Evolutionary conservation across 2,888 invertebrate species (phyloP), one percentile per base, ranked within the genome.

Genomic region (Callyntrura sp.): DNA sequence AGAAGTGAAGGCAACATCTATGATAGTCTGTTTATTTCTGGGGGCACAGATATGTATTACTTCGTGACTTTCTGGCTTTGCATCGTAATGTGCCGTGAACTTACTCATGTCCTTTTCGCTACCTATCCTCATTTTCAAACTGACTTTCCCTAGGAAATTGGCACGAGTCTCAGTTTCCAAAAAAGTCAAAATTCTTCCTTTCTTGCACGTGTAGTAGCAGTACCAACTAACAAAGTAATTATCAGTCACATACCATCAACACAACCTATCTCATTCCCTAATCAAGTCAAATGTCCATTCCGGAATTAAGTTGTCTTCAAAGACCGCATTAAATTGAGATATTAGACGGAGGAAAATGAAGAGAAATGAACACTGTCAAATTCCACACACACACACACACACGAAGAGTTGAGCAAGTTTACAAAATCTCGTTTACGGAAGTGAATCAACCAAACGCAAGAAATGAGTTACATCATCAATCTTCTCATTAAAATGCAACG

Each of bases 401-500:
- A n/a, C n/a, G n/a, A n/a, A 28, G 55, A 51, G 73, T 12, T 1
- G 2, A 2, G 45, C 43, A 76, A 76, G 17, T 35, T 60, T n/a
- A n/a, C 43, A 43, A 76, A 43, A 35, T 48, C 14, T 14, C 20
- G 70, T 11, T 20, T 14, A 35, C 11, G 76, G 0, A 48, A 45
- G 20, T 48, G 23, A 73, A 48, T n/a, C 35, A 35, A 35, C 35
- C 6, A 6, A 35, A 35, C 35, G 35, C 35, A 35, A 35, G 35
- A 6, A 48, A 0, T 73, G 11, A 3, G 23, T 45, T 43, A 9
- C 25, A 57, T 78, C n/a, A 11, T 45, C 70, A 48, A 25, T 76
- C 48, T 51, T 76, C 17, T 51, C 73, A 76, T 76, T 76, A 76
- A 76, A 76, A 48, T 76, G 48, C 23, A 76, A 76, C 6, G 20